These are phyloP conservation scores for Spatula versicolor DNA, from an alignment of 2,797 vertebrate species.

Conservation along the genomic window DNA sequence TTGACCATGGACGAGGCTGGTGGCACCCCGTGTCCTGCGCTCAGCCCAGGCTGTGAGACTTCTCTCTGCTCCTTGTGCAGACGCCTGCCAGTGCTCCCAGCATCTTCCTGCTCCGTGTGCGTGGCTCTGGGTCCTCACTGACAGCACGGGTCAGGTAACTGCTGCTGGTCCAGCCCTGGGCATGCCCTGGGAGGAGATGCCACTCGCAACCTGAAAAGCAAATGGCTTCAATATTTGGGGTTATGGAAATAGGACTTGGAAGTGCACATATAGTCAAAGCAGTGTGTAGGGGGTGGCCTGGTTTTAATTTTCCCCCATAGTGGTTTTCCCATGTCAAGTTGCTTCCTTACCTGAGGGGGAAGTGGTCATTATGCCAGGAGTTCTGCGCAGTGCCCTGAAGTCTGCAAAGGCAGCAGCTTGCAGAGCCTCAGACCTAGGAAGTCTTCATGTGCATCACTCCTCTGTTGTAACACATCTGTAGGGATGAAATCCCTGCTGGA, in stretches of 20 bases:
- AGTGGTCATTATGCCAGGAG: neutral
- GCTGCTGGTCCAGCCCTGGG: fast-evolving
- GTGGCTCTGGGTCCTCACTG: neutral
- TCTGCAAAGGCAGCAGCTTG: neutral
- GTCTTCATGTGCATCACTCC: neutral
- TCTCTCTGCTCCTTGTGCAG: neutral
- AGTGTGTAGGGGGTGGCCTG: neutral
- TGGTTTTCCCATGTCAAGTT: neutral
- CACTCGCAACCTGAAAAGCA: neutral
- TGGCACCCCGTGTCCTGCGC: neutral
- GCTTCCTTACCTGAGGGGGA: neutral
- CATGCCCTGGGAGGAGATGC: fast-evolving
- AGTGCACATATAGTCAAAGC: neutral
- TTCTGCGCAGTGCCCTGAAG: neutral
- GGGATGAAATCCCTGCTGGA: neutral
- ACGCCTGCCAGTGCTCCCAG: neutral
- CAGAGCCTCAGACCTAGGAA: neutral
- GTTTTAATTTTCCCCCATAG: neutral
- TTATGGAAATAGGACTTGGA: neutral
- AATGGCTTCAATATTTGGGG: neutral
- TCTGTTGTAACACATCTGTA: fast-evolving
- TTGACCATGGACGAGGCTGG: neutral
- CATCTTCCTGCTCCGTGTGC: neutral
- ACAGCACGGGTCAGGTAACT: neutral
- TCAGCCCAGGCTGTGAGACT: too few species aligned